A percentile compares a stretch with the other conserved stretches of the same genome.
phyloP scores from a whole-genome alignment of 2,797 vertebrate species.

The Rhinatrema bivittatum region DNA sequence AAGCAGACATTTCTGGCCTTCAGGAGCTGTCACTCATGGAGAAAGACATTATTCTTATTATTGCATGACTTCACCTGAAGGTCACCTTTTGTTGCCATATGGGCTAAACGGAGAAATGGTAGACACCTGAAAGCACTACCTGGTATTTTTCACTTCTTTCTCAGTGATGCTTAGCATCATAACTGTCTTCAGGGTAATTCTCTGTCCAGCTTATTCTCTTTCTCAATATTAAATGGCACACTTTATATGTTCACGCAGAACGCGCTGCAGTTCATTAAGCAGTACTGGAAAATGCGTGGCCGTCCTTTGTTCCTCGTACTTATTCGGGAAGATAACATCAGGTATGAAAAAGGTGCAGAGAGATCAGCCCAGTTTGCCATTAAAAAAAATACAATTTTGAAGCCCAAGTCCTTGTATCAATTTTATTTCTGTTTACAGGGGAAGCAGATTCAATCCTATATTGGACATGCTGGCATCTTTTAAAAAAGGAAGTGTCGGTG shows the following conservation, averaged over 20 bases:
- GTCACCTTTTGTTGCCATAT: too few relatives aligned
- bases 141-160: background rate
- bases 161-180: background rate
- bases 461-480: conserved; percentile 94
- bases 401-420: background rate
- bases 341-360: conserved; percentile 47
- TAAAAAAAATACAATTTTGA: background rate
- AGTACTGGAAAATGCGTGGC: conserved; percentile 95
- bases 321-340: conserved; percentile 95
- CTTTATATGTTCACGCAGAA: conserved; percentile 59
- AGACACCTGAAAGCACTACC: background rate
- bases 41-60: too few relatives aligned
- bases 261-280: conserved; percentile 93
- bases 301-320: conserved; percentile 91
- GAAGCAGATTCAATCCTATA: conserved; percentile 91
- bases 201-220: rapidly evolving
- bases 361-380: too few relatives aligned
- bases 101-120: too few relatives aligned
- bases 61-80: too few relatives aligned
- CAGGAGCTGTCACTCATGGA: too few relatives aligned
- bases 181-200: background rate
- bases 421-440: conserved; percentile 51
- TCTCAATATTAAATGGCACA: background rate
- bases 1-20: too few relatives aligned
- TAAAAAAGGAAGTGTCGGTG: conserved; percentile 85